Evolutionary conservation across 2,888 invertebrate genomes (phyloP).

Genomic region (Spodoptera littoralis): DNA sequence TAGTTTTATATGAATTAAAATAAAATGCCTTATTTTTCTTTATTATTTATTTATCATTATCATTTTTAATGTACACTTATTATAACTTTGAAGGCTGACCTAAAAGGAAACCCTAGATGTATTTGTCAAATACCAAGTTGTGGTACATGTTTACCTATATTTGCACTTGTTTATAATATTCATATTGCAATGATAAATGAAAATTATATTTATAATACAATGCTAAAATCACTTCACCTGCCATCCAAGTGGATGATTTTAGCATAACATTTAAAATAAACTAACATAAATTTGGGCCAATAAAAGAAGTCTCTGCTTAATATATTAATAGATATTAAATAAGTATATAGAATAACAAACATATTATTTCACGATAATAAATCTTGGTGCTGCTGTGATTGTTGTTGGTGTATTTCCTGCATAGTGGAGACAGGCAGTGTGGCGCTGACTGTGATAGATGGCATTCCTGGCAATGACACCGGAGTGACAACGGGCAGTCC

Average conservation of each 20-base stretch:
- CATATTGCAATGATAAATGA: slow-evolving; percentile 48
- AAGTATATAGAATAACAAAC: slow-evolving; percentile 54
- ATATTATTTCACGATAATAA: slow-evolving; percentile 79
- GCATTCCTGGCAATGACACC: slow-evolving; percentile 93
- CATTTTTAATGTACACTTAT: slow-evolving; percentile 70
- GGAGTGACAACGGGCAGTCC: slow-evolving; percentile 90
- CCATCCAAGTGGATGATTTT: slow-evolving; percentile 64
- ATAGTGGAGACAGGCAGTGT: slow-evolving; percentile 90
- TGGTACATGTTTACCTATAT: slow-evolving; percentile 43
- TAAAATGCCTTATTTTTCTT: slow-evolving; percentile 48
- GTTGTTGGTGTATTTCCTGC: slow-evolving; percentile 87
- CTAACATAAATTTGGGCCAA: slow-evolving; percentile 65
- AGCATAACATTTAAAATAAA: slow-evolving; percentile 65
- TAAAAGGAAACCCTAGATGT: slow-evolving; percentile 53
- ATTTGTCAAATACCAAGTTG: slow-evolving; percentile 53
- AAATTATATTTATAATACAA: slow-evolving; percentile 59
- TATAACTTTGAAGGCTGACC: slow-evolving; percentile 68
- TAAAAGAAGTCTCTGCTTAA: slow-evolving; percentile 59
- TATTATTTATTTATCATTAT: slow-evolving; percentile 63
- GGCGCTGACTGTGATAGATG: slow-evolving; percentile 93
- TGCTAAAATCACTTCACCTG: slow-evolving; percentile 51
- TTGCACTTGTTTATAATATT: slow-evolving; percentile 54
- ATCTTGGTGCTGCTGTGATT: slow-evolving; percentile 81
- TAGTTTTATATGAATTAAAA: slow-evolving; percentile 20
- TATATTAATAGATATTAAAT: slow-evolving; percentile 54